Conservation (phyloP, 2,797 vertebrate species). For the Manis crassicaudata region DNA sequence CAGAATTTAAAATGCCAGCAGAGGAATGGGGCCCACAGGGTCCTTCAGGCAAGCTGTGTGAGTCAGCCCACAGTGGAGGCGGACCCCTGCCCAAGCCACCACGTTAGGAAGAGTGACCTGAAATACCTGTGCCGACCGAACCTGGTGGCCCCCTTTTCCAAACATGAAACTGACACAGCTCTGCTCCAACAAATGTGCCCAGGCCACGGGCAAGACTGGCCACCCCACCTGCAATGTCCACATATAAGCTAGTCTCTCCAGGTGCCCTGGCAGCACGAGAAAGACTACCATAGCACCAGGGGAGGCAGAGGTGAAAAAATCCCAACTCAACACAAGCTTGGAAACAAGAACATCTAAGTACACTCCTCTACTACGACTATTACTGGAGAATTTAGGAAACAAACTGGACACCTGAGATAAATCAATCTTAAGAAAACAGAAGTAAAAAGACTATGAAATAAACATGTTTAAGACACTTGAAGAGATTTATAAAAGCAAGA, state of each 20-base stretch:
- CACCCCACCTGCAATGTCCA: too few species aligned
- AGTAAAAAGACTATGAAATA: not conserved
- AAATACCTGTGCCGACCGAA: not conserved
- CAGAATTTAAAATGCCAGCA: not conserved
- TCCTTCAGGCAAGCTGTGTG: not conserved
- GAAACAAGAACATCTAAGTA: not conserved
- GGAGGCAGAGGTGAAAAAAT: not conserved
- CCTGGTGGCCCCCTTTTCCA: not conserved
- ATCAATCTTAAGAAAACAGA: rapidly evolving
- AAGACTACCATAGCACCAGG: not conserved
- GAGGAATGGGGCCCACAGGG: not conserved
- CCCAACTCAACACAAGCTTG: not conserved
- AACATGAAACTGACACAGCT: not conserved
- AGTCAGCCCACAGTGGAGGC: not conserved
- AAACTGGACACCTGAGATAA: not conserved
- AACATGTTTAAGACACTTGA: not conserved
- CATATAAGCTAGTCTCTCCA: rapidly evolving
- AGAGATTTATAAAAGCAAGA: not conserved
- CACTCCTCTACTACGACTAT: too few species aligned
- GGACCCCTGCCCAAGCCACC: too few species aligned
- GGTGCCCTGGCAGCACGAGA: rapidly evolving
- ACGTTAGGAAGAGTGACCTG: not conserved
- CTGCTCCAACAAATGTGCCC: not conserved
- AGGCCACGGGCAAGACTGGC: not conserved
- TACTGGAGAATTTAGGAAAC: not conserved